These are phyloP conservation scores for Heliconius nattereri DNA, from an alignment of 1,140 invertebrate genomes.

Conservation along the genomic window DNA sequence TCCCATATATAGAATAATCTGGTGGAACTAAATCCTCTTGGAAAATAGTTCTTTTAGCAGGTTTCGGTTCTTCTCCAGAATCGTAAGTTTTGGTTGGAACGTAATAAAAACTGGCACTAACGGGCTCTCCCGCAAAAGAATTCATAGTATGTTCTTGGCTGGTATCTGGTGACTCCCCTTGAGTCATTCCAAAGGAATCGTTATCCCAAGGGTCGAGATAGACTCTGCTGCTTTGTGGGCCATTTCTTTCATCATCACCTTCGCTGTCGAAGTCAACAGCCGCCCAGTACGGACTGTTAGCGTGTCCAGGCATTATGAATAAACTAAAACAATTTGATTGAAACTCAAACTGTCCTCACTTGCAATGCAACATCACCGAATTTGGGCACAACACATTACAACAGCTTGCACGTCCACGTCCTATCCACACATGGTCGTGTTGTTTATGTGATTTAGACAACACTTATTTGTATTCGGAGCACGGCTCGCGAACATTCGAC, in stretches of 20 bases:
- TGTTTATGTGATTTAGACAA: constrained; percentile 59
- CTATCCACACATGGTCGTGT: constrained; percentile 64
- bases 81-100: constrained; percentile 79
- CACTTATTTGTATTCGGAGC: constrained; percentile 66
- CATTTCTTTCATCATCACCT: constrained; percentile 66
- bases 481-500: constrained; percentile 63
- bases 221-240: constrained; percentile 73
- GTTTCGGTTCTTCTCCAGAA: constrained; percentile 62
- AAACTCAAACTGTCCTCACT: constrained; percentile 44
- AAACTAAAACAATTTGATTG: constrained; percentile 43
- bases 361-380: constrained; percentile 47
- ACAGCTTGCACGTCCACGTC: constrained; percentile 64
- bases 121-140: constrained; percentile 77
- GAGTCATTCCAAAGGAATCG: constrained; percentile 86
- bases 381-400: constrained; percentile 64
- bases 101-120: constrained; percentile 82
- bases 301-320: constrained; percentile 69
- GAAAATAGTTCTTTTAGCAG: constrained; percentile 54
- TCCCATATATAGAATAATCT: constrained; percentile 60
- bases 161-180: constrained; percentile 80
- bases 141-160: constrained; percentile 77
- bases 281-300: constrained; percentile 79
- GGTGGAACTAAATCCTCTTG: constrained; percentile 60
- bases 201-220: constrained; percentile 89
- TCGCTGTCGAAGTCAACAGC: constrained; percentile 82